Evolutionary conservation across 2,888 invertebrate species (phyloP), one percentile per base, ranked within the genome.

Genomic region (Hydrotaea cyrtoneurina): DNA sequence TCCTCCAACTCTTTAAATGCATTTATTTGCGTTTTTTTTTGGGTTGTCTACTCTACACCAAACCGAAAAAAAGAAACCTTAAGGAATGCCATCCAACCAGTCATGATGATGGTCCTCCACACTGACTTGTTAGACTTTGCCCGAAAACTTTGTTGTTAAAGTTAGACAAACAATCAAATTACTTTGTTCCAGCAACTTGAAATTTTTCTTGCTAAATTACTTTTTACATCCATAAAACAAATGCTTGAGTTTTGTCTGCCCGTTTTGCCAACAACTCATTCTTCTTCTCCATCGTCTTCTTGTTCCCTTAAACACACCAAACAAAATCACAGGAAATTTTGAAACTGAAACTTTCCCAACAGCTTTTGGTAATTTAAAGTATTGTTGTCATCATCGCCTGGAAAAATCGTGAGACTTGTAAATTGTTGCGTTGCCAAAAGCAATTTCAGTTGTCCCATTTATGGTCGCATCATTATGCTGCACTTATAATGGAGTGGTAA

Each of bases 361-460:
- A 7, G 1, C 23, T 1, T 11, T n/a, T 8, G 21, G 21, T 5
- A 21, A 55, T 55, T 21, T 19, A 5, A 7, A 21, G 55, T 55
- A 21, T 55, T 55, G 55, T 55, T 55, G 55, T 55, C 19, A 19
- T 19, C 19, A 31, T 55, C 7, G 31, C 53, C 21, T 19, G 19
- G 74, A 26, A 64, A 78, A 80, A 57, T 83, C 80, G 83, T 83
- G 83, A 80, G 83, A 77, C 64, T 64, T 78, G 69, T 36, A 80
- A 83, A 71, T 78, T 74, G 74, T 69, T 36, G 31, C 73, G 62
- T 17, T 78, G 80, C 74, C 83, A 80, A 83, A 72, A 57, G n/a
- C 2, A n/a, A n/a, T 53, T n/a, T 17, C 2, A 17, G 5, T 17
- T n/a, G 39, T 13, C 39, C 39, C 39, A 39, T 39, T 39, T 39